Evolutionary conservation across 2,888 invertebrate genomes (phyloP), one percentile per base, ranked within the genome.

Genomic region (Drosophila atroscutellata): DNA sequence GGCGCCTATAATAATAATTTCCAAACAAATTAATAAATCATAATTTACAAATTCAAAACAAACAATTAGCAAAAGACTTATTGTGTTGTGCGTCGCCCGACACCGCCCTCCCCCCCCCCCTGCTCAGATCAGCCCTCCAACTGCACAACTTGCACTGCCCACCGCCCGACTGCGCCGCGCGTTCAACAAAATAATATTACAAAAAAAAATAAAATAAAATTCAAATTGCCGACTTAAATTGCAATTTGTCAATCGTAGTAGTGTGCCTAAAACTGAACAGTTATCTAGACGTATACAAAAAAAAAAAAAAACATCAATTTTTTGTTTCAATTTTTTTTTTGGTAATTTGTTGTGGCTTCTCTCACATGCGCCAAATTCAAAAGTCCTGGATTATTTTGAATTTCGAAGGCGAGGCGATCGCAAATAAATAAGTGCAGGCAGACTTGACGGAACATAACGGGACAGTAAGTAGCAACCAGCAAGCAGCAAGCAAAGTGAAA

Each of bases 371-470:
- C 34, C 13, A 73, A 89, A 89, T 90, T 91, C 91, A 90, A 90
- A 91, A 91, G 86, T 86, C 89, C 79, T 89, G 91, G 89, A 91
- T 91, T 91, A 91, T 91, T 92, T 91, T 91, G 91, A 91, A 91
- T 87, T 86, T 24, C 42, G 36, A 49, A 62, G 28, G 20, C 58
- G 54, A 61, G 52, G 62, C 32, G 66, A 67, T 58, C 57, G 24
- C 15, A 69, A 24, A 66, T 47, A 47, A 45, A 37, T 18, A 18
- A 45, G 15, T 45, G 45, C 45, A 45, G 2, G 58, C 63, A 64
- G 65, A 65, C 28, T 60, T 55, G 66, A 68, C 61, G 49, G 59
- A 66, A 68, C 49, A 75, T 75, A 80, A 67, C 80, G 70, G 80
- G 64, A 30, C 56, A 64, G 15, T 24, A 45, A 45, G 37, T 39